Conservation (phyloP, 1,140 invertebrate species). For the Latrodectus geometricus region DNA sequence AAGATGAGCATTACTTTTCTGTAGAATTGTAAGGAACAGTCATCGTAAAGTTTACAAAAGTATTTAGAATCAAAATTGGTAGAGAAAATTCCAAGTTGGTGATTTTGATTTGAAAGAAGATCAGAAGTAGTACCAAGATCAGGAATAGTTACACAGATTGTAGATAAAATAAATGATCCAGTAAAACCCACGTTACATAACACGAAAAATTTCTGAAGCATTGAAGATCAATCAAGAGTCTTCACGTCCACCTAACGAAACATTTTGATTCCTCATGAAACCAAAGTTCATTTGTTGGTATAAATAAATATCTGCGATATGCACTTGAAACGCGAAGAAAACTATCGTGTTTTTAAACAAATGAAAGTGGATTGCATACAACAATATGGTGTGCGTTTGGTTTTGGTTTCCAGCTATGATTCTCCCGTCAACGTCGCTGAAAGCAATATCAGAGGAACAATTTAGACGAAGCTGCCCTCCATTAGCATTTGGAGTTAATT, state of each 20-base stretch:
- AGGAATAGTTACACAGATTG: no score
- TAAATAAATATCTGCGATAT: conserved; percentile 3
- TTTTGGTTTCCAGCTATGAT: neutral
- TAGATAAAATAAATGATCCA: no score
- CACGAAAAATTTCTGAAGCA: no score
- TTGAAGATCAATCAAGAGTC: no score
- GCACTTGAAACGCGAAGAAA: conserved; percentile 3
- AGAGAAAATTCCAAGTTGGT: no score
- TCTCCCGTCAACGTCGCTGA: neutral
- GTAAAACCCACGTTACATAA: no score
- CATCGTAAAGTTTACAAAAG: no score
- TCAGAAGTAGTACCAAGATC: no score
- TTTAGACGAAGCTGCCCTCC: neutral
- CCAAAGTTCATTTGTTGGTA: neutral
- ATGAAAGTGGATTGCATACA: conserved; percentile 5
- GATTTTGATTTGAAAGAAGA: no score
- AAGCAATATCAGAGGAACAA: conserved; percentile 3
- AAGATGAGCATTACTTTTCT: no score
- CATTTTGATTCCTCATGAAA: neutral
- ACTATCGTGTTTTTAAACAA: neutral
- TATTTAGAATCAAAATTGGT: no score
- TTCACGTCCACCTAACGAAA: neutral
- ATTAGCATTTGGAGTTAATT: conserved; percentile 3
- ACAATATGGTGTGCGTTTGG: conserved; percentile 2
- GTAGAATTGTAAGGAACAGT: no score